Percentiles rank a stretch among this genome's conserved stretches.
phyloP scores from a whole-genome alignment of 2,888 invertebrate genomes.

The Ferdinandea cuprea region DNA sequence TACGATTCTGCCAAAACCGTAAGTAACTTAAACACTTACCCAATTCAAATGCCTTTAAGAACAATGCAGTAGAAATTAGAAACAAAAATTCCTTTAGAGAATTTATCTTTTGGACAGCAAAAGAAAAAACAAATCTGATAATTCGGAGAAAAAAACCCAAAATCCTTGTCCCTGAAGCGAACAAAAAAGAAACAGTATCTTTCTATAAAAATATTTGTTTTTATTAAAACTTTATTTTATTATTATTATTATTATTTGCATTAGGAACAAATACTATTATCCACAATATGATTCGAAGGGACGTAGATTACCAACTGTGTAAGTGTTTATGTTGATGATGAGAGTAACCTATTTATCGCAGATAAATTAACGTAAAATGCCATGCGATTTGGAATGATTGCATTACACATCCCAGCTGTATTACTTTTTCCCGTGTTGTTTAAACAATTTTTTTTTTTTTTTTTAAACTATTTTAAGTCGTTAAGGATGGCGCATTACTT shows the following conservation, averaged over 20 bases:
- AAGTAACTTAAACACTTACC: slow-evolving; percentile 82
- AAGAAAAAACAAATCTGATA: background rate
- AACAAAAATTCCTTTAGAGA: background rate
- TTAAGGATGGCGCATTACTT: slow-evolving; percentile 33
- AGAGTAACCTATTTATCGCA: slow-evolving; percentile 41
- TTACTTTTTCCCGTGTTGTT: slow-evolving; percentile 19
- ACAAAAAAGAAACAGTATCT: slow-evolving; percentile 11
- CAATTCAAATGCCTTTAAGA: background rate
- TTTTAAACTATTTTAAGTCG: slow-evolving; percentile 15
- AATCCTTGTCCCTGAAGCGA: background rate
- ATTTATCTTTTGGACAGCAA: background rate
- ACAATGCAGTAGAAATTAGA: slow-evolving; percentile 6
- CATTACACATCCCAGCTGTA: slow-evolving; percentile 40
- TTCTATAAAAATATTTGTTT: slow-evolving; percentile 25
- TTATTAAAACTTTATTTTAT: slow-evolving; percentile 67
- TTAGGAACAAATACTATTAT: slow-evolving; percentile 82
- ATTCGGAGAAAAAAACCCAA: background rate
- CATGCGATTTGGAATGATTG: slow-evolving; percentile 67
- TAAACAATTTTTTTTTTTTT: slow-evolving; percentile 15
- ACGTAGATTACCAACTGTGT: slow-evolving; percentile 81
- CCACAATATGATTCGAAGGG: slow-evolving; percentile 83
- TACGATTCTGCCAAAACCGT: slow-evolving; percentile 88
- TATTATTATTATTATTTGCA: slow-evolving; percentile 69
- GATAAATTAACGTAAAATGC: slow-evolving; percentile 59
- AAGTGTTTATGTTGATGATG: slow-evolving; percentile 78